Base-by-base conservation (phyloP, 2,888 invertebrate genomes). In the Scrobipalpa costella region DNA sequence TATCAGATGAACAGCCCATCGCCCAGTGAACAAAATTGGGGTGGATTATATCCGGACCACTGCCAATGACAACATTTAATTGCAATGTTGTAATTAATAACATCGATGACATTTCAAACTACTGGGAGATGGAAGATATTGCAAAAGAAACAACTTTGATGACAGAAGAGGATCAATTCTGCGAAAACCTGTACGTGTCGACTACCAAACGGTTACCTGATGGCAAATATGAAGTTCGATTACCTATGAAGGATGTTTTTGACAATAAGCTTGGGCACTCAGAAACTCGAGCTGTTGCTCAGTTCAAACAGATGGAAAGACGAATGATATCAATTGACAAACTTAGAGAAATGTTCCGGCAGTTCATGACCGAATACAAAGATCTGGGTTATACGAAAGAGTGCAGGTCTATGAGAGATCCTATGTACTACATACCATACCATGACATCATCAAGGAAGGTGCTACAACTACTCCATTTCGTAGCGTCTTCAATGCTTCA, bases 1-100 rank as follows among this genome's bases (percentile, higher is more conserved):
- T 55, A 33, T 47, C 63, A n/a, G 13, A 7, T 6, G 9, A 8
- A 8, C 21, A 40, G 11, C 60, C 60, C 0, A 63, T 64, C 2
- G 69, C 68, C 6, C 73, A 71, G 61, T 67, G 69, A 44, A 73
- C 71, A 2, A 61, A 38, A 17, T 33, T 69, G 0, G 71, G 72
- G 7, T 71, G 71, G 70, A 63, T 73, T 15, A 27, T 73, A 50
- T 61, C 59, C 8, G 70, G 71, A 7, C 66, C 57, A 38, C 61
- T 52, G 0, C 40, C 52, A 40, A 34, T 7, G n/a, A n/a, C n/a
- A 34, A 66, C 68, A 11, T 63, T 68, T 13, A 50, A 65, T 17
- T 68, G 68, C 55, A 19, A 65, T 21, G 65, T 64, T 7, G 61
- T 66, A 0, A 17, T 66, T 0, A 62, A 64, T 15, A 57, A 68